These are phyloP conservation scores for Caenorhabditis panamensis DNA, from an alignment of 2,888 invertebrate species.

Conservation along the genomic window DNA sequence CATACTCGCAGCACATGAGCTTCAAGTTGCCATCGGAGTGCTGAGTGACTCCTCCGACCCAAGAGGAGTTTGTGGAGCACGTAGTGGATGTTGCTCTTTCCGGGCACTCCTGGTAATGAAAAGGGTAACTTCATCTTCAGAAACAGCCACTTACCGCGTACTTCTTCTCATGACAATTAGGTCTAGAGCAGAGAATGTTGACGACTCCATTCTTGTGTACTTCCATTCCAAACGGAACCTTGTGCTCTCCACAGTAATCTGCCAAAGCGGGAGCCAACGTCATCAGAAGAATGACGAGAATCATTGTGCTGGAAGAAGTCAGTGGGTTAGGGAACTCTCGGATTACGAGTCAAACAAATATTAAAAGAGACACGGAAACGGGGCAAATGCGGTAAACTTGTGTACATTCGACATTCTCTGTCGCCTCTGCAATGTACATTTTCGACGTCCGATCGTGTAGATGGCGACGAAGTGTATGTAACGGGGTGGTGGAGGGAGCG, in stretches of 20 bases:
- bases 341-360: slow-evolving; percentile 42
- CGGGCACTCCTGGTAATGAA: slow-evolving; percentile 68
- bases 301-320: neutral
- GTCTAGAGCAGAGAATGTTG: slow-evolving; percentile 65
- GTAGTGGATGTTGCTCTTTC: slow-evolving; percentile 56
- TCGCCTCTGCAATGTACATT: slow-evolving; percentile 9
- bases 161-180: slow-evolving; percentile 70
- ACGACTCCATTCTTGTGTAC: slow-evolving; percentile 64
- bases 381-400: slow-evolving; percentile 19
- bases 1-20: slow-evolving; percentile 78
- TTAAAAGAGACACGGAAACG: neutral
- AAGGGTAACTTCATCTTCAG: neutral
- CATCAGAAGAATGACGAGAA: neutral
- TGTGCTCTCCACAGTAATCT: slow-evolving; percentile 69
- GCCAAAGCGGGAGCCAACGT: slow-evolving; percentile 11
- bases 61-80: slow-evolving; percentile 63
- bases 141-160: slow-evolving; percentile 60
- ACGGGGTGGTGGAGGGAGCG: neutral
- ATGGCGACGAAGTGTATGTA: slow-evolving; percentile 12
- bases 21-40: slow-evolving; percentile 70
- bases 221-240: slow-evolving; percentile 68
- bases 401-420: slow-evolving; percentile 19
- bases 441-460: slow-evolving; percentile 20
- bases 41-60: slow-evolving; percentile 73
- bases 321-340: slow-evolving; percentile 1